Conservation (phyloP, 2,113 vertebrate genomes). For the Neodon shergylaensis region DNA sequence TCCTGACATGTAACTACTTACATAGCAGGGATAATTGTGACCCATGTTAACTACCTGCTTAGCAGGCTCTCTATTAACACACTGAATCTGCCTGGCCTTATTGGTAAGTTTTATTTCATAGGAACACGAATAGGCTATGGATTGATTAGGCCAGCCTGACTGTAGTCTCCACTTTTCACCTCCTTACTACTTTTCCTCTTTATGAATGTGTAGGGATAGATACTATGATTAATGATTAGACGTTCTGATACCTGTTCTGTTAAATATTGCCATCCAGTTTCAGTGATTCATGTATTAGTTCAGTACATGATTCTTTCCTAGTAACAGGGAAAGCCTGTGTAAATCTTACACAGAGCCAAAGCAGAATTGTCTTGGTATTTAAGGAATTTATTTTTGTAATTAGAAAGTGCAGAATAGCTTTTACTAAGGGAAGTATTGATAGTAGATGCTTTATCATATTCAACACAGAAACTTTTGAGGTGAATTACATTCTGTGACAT, state of each 20-base stretch:
- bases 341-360: conserved; percentile 39
- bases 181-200: neutral
- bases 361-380: conserved; percentile 16
- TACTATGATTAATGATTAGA: neutral
- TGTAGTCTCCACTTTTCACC: neutral
- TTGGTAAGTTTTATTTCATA: neutral
- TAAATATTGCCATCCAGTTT: conserved; percentile 46
- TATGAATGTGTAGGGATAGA: neutral
- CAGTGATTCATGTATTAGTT: neutral
- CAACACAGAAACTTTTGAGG: neutral
- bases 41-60: neutral
- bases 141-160: neutral
- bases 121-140: neutral
- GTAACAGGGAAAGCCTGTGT: neutral
- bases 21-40: neutral
- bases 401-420: neutral
- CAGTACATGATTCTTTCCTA: conserved; percentile 11
- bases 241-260: neutral
- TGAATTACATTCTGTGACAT: neutral
- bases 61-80: neutral
- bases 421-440: neutral
- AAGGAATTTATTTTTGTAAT: conserved; percentile 29
- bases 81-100: neutral
- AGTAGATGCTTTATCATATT: neutral
- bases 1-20: neutral